phyloP scores from a whole-genome alignment of 2,888 invertebrate genomes.

The Caenorhabditis afra region DNA sequence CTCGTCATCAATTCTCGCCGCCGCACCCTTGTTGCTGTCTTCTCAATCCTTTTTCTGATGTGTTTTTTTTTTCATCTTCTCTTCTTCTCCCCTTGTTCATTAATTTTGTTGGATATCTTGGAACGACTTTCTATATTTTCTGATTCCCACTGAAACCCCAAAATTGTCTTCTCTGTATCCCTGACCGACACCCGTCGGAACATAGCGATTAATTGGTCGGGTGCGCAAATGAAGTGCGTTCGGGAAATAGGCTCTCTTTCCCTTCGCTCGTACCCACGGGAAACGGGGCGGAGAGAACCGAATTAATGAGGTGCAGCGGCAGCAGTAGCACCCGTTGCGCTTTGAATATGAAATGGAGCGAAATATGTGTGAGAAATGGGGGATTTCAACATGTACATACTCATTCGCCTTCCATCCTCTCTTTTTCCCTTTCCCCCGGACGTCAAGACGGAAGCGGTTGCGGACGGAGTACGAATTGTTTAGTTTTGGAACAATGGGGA shows the following conservation, averaged over 20 bases:
- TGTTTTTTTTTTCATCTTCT: not conserved
- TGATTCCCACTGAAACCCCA: too few relatives aligned
- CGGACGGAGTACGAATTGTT: conserved; percentile 25
- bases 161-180: too few relatives aligned
- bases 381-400: conserved; percentile 58
- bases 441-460: not conserved
- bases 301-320: conserved; percentile 57
- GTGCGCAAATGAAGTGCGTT: conserved; percentile 32
- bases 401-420: not conserved
- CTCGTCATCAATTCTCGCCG: not conserved
- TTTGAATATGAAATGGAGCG: conserved; percentile 58
- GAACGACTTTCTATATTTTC: too few relatives aligned
- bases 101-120: not conserved
- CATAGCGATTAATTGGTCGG: conserved; percentile 44
- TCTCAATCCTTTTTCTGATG: not conserved
- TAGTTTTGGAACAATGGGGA: conserved; percentile 32
- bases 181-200: not conserved
- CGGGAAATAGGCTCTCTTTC: conserved; percentile 2
- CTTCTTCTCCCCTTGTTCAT: not conserved
- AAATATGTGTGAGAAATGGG: conserved; percentile 55
- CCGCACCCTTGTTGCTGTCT: not conserved
- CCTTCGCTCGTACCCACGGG: not conserved
- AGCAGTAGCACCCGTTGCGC: conserved; percentile 20
- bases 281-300: conserved; percentile 28
- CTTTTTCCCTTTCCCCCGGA: not conserved